These are phyloP conservation scores for Psittacula derbiana DNA, from an alignment of 2,797 vertebrate species.

Conservation along the genomic window DNA sequence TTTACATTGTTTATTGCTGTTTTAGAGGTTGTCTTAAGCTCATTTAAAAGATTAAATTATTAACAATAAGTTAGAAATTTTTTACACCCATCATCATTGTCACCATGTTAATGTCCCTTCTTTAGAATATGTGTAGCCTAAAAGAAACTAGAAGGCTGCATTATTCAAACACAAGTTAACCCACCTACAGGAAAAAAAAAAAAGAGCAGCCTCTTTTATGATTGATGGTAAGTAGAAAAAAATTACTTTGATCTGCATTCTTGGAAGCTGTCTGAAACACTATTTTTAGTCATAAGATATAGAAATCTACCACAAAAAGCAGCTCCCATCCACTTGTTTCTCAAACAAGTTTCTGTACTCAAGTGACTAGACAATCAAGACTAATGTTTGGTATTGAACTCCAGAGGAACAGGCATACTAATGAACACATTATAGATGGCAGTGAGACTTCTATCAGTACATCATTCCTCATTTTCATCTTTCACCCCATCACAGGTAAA, in stretches of 20 bases:
- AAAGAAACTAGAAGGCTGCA: background rate
- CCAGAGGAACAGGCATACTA: background rate
- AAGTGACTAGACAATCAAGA: background rate
- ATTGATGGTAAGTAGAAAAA: background rate
- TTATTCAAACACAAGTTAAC: background rate
- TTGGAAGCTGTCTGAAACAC: background rate
- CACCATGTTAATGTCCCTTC: background rate
- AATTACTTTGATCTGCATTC: background rate
- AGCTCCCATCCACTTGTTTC: background rate
- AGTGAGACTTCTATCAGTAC: background rate
- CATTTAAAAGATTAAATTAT: background rate
- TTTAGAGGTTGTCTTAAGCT: background rate
- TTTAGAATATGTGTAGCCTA: background rate
- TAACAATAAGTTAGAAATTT: background rate
- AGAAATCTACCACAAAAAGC: background rate
- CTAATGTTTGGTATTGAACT: background rate
- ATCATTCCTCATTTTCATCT: background rate
- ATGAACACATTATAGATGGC: background rate
- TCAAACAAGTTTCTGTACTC: background rate
- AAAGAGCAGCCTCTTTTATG: background rate
- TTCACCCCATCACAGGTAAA: background rate
- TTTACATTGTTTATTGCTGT: background rate
- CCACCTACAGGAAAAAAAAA: background rate
- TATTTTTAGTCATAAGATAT: background rate
- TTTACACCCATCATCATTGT: background rate